These are phyloP conservation scores for Apteryx owenii DNA, from an alignment of 2,113 vertebrate species.

Conservation along the genomic window DNA sequence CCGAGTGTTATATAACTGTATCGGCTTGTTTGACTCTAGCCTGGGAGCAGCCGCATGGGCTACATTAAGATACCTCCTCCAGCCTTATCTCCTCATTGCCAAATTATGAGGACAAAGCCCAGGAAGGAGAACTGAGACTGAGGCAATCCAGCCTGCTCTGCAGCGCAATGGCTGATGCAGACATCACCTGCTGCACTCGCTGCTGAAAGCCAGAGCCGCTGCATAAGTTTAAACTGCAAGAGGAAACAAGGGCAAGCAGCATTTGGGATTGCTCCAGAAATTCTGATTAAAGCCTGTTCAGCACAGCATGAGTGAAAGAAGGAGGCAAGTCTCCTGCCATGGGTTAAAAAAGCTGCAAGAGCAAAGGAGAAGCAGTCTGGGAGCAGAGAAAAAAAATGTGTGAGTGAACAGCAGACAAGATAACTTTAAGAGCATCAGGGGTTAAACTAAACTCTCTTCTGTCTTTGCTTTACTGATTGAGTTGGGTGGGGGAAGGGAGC, in stretches of 20 bases:
- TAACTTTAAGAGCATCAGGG: background rate
- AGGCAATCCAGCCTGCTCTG: background rate
- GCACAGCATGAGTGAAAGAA: background rate
- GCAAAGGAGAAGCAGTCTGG: background rate
- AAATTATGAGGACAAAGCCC: background rate
- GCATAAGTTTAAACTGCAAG: background rate
- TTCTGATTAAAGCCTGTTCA: background rate
- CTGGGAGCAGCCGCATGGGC: background rate
- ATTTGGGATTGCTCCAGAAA: background rate
- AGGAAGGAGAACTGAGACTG: background rate
- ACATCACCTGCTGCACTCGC: accelerated
- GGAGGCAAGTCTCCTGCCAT: background rate
- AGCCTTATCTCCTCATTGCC: background rate
- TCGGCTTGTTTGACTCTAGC: background rate
- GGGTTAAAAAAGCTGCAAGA: background rate
- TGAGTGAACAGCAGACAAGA: background rate
- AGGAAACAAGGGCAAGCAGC: background rate
- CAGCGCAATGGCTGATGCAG: background rate
- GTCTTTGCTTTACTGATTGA: background rate
- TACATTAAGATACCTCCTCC: background rate
- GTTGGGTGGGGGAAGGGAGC: background rate
- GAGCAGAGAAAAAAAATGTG: background rate
- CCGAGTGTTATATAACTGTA: background rate
- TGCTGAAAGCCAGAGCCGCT: background rate
- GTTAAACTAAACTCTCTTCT: background rate